A percentile compares a stretch with the other conserved stretches of the same genome.
Conservation (phyloP, 2,797 vertebrate species). For the Melanotaenia pygmaea region DNA sequence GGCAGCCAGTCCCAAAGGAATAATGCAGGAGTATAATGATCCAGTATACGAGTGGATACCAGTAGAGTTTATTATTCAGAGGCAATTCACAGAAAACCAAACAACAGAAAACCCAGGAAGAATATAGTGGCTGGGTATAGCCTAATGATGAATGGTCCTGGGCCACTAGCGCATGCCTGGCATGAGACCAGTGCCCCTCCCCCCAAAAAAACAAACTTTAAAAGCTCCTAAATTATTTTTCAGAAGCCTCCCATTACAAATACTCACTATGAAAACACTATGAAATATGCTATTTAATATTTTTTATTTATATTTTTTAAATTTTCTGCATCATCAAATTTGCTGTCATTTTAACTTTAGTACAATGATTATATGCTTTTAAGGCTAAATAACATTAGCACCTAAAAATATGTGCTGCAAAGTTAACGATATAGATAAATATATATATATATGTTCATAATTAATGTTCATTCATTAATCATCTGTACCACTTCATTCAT, state of each 20-base stretch:
- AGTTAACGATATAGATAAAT: too few species aligned
- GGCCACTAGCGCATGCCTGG: conserved; percentile 4
- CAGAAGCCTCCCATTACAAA: not conserved
- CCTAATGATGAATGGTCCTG: conserved; percentile 9
- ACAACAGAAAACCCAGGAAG: conserved; percentile 17
- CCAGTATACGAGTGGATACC: conserved; percentile 11
- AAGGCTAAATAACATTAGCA: too few species aligned
- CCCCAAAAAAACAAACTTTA: not conserved
- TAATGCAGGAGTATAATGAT: conserved; percentile 19
- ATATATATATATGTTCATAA: too few species aligned
- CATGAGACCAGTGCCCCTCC: not conserved
- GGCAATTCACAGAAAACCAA: conserved; percentile 13
- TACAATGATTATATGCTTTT: too few species aligned
- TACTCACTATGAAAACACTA: too few species aligned
- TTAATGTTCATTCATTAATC: too few species aligned
- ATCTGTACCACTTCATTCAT: too few species aligned
- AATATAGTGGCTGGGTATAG: conserved; percentile 11
- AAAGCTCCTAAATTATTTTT: not conserved
- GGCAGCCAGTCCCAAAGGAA: conserved; percentile 21
- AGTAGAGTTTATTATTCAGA: conserved; percentile 25
- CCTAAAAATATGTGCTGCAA: too few species aligned
- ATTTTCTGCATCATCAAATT: too few species aligned
- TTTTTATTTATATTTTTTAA: too few species aligned
- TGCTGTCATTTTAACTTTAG: too few species aligned
- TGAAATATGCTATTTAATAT: too few species aligned